Percentiles rank a stretch among this genome's conserved stretches.
Conservation (phyloP, 2,113 vertebrate genomes). For the Sturnira hondurensis region DNA sequence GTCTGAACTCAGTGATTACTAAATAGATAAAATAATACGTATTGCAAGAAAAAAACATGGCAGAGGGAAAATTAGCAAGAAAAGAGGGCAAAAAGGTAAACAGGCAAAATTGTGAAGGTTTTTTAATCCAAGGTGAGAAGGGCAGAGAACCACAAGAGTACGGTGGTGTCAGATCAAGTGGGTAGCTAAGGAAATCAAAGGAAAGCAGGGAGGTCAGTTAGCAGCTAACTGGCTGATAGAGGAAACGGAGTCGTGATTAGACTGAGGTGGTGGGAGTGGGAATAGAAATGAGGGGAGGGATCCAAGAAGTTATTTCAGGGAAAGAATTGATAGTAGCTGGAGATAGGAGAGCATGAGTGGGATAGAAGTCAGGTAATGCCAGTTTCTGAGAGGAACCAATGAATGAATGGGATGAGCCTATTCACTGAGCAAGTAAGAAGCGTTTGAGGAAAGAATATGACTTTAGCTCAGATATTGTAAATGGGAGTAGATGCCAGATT, state of each 20-base stretch:
- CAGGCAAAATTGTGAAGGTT: background rate
- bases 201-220: background rate
- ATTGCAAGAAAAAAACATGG: background rate
- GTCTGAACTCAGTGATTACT: background rate
- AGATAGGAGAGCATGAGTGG: background rate
- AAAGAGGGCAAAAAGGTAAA: background rate
- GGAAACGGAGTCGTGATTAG: background rate
- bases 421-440: background rate
- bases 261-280: no score
- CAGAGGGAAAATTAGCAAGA: background rate
- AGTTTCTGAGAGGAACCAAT: background rate
- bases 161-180: background rate
- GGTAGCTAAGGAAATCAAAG: background rate
- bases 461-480: background rate
- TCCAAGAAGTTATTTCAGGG: background rate
- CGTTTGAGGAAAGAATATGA: background rate
- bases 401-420: background rate
- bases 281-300: background rate
- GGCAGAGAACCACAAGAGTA: background rate
- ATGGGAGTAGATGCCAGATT: background rate
- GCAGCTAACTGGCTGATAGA: background rate
- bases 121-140: background rate
- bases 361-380: no score
- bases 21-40: background rate
- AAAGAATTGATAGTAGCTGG: background rate